Evolutionary conservation across 2,888 invertebrate genomes (phyloP), one percentile per base, ranked within the genome.

Genomic region (Cristatella mucedo): DNA sequence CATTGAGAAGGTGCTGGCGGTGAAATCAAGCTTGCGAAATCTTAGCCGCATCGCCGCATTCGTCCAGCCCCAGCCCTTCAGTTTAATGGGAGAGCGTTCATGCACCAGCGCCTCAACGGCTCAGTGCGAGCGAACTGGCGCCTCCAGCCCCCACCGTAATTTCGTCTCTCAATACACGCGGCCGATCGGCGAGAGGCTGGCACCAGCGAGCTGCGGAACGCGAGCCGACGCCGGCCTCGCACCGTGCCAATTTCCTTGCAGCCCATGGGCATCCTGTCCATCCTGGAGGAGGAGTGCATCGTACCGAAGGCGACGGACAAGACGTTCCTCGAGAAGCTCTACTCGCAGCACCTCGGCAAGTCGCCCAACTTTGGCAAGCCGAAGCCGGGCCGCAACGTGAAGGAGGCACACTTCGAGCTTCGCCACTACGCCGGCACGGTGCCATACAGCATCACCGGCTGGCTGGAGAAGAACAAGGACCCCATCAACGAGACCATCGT

Each of bases 381-480:
- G 20, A 65, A 59, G 45, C 85, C 89, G 68, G 87, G 89, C 48
- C 36, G 36, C 5, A 89, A 91, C 58, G 83, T 85, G 72, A n/a
- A n/a, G n/a, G 82, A 87, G 54, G 91, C 89, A 56, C 93, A 97
- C 78, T 97, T 97, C 70, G 89, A 93, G 61, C 83, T 97, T 69
- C 86, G 84, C 66, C 97, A 97, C 72, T 97, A 97, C 71, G 97
- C 97, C 71, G 97, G 97, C 72, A 79, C 80, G 70, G 86, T 93
- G 72, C 80, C 89, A 54, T 97, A 97, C 79, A 95, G 91, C 74
- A 87, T 93, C 72, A 78, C 80, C 62, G 89, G 89, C 61, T 97
- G 97, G 97, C 78, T 97, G 70, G 95, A 97, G 72, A 97, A 97
- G 86, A 97, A 97, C 81, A 97, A 97, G 81, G 97, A 97, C 75